Conservation (phyloP, 2,113 vertebrate species). For the Nicator chloris region DNA sequence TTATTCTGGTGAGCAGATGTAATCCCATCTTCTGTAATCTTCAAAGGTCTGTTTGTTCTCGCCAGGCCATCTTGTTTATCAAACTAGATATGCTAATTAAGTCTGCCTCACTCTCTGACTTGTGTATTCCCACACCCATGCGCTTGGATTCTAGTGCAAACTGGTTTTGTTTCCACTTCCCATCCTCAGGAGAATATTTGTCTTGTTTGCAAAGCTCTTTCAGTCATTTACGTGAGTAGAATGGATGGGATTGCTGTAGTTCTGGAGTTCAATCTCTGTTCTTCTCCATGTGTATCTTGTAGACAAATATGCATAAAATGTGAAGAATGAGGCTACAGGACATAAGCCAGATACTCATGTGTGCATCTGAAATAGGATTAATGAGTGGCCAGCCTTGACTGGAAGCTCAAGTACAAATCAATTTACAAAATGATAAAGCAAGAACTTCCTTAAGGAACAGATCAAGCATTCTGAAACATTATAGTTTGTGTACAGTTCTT, state of each 20-base stretch:
- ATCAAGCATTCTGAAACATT: not conserved
- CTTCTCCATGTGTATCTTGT: not conserved
- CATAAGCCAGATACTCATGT: not conserved
- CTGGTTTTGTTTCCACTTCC: not conserved
- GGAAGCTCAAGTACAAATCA: not conserved
- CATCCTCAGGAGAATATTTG: not conserved
- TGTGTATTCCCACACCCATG: no score
- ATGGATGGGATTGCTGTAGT: not conserved
- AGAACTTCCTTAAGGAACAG: not conserved
- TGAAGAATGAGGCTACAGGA: not conserved
- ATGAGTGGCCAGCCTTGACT: not conserved
- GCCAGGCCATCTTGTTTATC: no score
- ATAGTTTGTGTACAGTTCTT: not conserved
- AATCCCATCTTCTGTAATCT: no score
- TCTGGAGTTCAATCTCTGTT: not conserved
- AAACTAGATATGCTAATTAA: no score
- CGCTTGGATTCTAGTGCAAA: not conserved
- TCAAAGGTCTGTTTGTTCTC: no score
- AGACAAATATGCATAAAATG: not conserved
- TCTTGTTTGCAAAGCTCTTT: not conserved
- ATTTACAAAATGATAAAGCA: not conserved
- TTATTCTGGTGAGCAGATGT: no score
- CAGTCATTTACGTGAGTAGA: not conserved
- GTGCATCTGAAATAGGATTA: not conserved
- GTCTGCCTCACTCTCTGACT: no score